phyloP scores from a whole-genome alignment of 2,888 invertebrate species.

The Elmis aenea region DNA sequence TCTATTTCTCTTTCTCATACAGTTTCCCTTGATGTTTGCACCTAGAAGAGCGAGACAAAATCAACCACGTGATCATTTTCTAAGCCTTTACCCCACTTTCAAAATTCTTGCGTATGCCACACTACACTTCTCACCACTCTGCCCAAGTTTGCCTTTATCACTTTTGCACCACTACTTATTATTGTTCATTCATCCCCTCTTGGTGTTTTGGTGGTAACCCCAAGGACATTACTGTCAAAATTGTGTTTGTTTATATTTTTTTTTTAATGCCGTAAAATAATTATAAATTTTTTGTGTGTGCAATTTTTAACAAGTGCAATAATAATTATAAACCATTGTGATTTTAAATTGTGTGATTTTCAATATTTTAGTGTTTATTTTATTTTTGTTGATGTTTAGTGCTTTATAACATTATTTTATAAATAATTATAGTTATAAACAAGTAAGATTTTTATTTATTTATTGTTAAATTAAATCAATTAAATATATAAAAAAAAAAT shows the following conservation, averaged over 20 bases:
- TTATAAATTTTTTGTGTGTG: constrained; percentile 18
- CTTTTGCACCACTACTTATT: constrained; percentile 27
- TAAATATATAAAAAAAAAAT: too few species aligned
- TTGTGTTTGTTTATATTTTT: constrained; percentile 22
- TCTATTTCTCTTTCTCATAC: constrained; percentile 22
- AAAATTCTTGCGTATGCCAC: constrained; percentile 27
- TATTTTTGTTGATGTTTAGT: too few species aligned
- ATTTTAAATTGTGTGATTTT: too few species aligned
- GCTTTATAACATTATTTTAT: too few species aligned
- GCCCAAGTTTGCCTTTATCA: constrained; percentile 24
- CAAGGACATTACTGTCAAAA: constrained; percentile 41
- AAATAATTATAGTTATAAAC: too few species aligned
- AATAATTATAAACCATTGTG: too few species aligned
- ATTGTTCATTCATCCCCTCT: constrained; percentile 38
- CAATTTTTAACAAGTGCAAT: constrained; percentile 10
- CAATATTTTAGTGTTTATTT: too few species aligned
- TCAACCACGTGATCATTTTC: constrained; percentile 32
- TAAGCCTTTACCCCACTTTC: constrained; percentile 34
- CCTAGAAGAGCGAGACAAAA: constrained; percentile 16
- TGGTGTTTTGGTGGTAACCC: constrained; percentile 40
- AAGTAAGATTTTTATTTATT: too few species aligned
- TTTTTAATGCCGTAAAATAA: too few species aligned
- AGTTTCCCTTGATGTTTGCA: background rate
- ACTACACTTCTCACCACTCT: constrained; percentile 24
- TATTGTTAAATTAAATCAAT: too few species aligned